Evolutionary conservation across 1,140 invertebrate species (phyloP).

Genomic region (Drosophila orosa): DNA sequence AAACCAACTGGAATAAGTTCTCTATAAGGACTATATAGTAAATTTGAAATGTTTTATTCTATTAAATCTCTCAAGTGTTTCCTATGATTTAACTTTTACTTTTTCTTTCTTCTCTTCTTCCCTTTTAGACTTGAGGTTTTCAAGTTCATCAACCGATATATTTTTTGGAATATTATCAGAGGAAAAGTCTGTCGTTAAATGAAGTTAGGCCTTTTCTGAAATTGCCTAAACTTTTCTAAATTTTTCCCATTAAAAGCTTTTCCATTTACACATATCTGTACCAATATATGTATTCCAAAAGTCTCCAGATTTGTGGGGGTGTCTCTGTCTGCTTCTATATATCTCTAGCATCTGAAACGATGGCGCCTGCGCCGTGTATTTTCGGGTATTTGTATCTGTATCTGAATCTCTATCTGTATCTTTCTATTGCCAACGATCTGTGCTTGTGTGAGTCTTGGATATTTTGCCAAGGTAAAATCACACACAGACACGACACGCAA

Average conservation of each 20-base stretch:
- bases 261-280: conserved; percentile 10
- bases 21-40: neutral
- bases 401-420: conserved; percentile 8
- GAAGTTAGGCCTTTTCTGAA: neutral
- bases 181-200: neutral
- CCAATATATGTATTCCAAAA: conserved; percentile 21
- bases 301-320: conserved; percentile 33
- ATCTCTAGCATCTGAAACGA: neutral
- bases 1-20: neutral
- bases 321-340: conserved; percentile 11
- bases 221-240: no score
- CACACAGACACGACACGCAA: conserved; percentile 18
- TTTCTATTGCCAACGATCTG: neutral
- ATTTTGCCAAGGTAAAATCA: conserved; percentile 73
- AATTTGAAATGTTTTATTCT: neutral
- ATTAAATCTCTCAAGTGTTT: no score
- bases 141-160: conserved; percentile 1
- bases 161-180: neutral
- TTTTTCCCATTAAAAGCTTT: conserved; percentile 9
- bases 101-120: no score
- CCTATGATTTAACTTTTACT: neutral
- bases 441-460: conserved; percentile 40
- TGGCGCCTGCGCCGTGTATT: conserved; percentile 52
- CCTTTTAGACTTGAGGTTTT: neutral
- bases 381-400: neutral